phyloP scores from a whole-genome alignment of 2,888 invertebrate genomes.

The Spodoptera picta region DNA sequence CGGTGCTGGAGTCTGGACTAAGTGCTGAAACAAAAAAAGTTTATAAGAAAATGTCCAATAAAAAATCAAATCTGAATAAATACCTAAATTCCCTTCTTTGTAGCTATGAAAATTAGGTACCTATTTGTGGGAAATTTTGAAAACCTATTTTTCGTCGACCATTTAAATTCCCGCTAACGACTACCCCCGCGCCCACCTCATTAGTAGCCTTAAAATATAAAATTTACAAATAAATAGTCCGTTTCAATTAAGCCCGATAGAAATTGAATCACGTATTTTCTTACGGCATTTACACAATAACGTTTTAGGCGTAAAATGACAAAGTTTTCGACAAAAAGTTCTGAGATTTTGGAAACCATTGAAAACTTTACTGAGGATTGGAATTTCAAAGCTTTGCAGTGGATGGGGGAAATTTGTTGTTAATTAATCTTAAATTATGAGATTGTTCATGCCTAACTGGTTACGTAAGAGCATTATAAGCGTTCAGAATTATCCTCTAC shows the following conservation, averaged over 20 bases:
- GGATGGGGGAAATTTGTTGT: conserved; percentile 46
- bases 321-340: conserved; percentile 56
- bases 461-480: conserved; percentile 34
- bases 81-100: background rate
- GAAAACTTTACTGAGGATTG: conserved; percentile 52
- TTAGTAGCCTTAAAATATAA: conserved; percentile 12
- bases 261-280: conserved; percentile 58
- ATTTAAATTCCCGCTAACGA: too few species aligned
- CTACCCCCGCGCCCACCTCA: too few species aligned
- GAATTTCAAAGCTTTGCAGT: conserved; percentile 46
- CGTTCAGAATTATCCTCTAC: conserved; percentile 2
- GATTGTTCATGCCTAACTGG: conserved; percentile 45
- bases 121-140: too few species aligned
- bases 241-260: conserved; percentile 43
- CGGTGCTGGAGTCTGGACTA: conserved; percentile 76
- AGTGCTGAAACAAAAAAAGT: conserved; percentile 76
- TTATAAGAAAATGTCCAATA: conserved; percentile 7
- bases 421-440: conserved; percentile 53
- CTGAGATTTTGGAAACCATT: conserved; percentile 50
- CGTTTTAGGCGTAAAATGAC: conserved; percentile 48
- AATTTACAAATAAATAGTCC: conserved; percentile 31
- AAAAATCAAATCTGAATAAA: background rate
- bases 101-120: too few species aligned
- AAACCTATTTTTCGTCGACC: too few species aligned
- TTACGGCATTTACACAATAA: conserved; percentile 54